phyloP scores from a whole-genome alignment of 2,113 vertebrate genomes.

The Tapirus terrestris region DNA sequence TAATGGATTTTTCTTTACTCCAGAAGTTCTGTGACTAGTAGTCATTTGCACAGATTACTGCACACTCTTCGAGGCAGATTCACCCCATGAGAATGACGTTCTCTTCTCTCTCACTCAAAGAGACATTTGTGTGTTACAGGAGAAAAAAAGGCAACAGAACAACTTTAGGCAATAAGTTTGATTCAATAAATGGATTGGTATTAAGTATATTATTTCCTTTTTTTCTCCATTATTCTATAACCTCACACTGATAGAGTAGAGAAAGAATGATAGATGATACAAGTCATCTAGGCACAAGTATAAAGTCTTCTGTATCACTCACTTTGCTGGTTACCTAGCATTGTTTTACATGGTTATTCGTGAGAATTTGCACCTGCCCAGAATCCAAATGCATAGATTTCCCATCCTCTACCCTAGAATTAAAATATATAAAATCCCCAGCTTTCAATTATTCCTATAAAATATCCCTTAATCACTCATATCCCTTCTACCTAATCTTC shows the following conservation, averaged over 20 bases:
- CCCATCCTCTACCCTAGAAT: not conserved
- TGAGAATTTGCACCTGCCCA: not conserved
- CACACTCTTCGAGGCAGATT: not conserved
- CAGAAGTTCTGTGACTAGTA: not conserved
- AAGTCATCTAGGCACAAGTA: not conserved
- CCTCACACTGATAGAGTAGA: not conserved
- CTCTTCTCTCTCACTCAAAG: not conserved
- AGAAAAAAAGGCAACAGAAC: not conserved
- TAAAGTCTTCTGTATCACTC: not conserved
- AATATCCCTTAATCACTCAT: not conserved
- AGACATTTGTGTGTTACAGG: not conserved
- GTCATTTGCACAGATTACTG: not conserved
- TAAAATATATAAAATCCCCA: not conserved
- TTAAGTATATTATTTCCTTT: not conserved
- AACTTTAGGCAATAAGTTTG: not conserved
- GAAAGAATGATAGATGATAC: not conserved
- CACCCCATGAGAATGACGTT: not conserved
- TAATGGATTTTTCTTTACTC: not conserved
- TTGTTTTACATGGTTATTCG: not conserved
- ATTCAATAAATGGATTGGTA: not conserved
- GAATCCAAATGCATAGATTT: not conserved
- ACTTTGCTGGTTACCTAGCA: not conserved
- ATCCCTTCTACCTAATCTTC: not conserved
- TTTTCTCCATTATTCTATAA: not conserved
- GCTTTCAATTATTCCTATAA: not conserved